A percentile compares a stretch with the other conserved stretches of the same genome.
Evolutionary conservation across 2,797 vertebrate species (phyloP).

Genomic region (Catamblyrhynchus diadema): DNA sequence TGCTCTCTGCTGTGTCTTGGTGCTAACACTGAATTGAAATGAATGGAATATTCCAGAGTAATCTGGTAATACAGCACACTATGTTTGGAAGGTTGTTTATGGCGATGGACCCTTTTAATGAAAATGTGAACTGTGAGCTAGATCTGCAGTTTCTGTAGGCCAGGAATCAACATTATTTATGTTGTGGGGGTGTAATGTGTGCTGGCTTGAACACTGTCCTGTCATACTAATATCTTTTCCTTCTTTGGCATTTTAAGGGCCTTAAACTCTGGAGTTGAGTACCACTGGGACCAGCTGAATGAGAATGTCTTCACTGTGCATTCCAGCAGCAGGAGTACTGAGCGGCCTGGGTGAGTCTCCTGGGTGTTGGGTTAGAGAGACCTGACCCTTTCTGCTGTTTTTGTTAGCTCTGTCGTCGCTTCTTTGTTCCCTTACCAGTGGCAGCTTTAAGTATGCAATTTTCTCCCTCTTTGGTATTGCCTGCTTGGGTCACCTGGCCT

Average conservation of each 20-base stretch:
- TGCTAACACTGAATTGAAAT: neutral
- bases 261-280: constrained; percentile 90
- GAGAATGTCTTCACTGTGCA: constrained; percentile 90
- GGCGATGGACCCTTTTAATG: neutral
- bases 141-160: neutral
- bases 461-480: neutral
- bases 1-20: neutral
- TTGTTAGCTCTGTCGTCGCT: neutral
- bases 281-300: constrained; percentile 87
- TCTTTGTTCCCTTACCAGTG: neutral
- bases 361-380: neutral
- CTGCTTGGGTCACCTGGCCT: neutral
- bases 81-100: neutral
- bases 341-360: constrained; percentile 81
- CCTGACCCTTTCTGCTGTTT: neutral
- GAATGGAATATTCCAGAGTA: neutral
- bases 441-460: neutral
- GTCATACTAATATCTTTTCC: neutral
- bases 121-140: neutral
- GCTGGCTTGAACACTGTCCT: neutral
- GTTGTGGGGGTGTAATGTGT: neutral
- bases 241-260: constrained; percentile 79
- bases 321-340: constrained; percentile 84
- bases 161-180: neutral
- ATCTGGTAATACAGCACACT: neutral